phyloP scores from a whole-genome alignment of 1,140 invertebrate genomes.

The Dendroctonus valens region DNA sequence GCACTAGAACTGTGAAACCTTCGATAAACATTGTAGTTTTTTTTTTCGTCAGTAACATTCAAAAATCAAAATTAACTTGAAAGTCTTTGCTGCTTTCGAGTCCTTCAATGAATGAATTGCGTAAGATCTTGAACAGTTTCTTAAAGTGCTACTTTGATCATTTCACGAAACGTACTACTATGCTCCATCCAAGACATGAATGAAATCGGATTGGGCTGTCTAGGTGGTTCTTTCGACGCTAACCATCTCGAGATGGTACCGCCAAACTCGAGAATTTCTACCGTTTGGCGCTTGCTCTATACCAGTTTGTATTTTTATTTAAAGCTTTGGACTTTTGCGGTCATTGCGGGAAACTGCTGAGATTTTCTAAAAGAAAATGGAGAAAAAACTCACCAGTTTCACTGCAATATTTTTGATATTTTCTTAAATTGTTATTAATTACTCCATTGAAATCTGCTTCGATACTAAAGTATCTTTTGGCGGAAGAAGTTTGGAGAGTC shows the following conservation, averaged over 20 bases:
- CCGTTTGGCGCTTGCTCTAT: too few relatives aligned
- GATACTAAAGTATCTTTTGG: too few relatives aligned
- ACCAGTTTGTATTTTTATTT: too few relatives aligned
- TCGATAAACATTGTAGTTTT: slow-evolving; percentile 35
- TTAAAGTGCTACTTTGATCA: slow-evolving; percentile 43
- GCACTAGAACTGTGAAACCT: slow-evolving; percentile 38
- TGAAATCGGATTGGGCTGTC: slow-evolving; percentile 37
- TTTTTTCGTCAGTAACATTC: slow-evolving; percentile 11
- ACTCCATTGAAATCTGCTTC: too few relatives aligned
- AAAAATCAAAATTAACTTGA: slow-evolving; percentile 7
- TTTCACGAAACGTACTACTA: slow-evolving; percentile 45
- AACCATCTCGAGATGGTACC: slow-evolving; percentile 15
- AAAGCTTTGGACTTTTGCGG: too few relatives aligned
- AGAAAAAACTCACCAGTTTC: too few relatives aligned
- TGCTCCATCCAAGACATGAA: slow-evolving; percentile 40
- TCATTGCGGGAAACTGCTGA: too few relatives aligned
- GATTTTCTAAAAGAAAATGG: too few relatives aligned
- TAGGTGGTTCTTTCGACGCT: slow-evolving; percentile 31
- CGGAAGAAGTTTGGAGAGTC: too few relatives aligned
- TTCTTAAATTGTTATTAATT: too few relatives aligned
- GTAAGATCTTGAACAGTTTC: slow-evolving; percentile 38
- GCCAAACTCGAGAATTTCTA: too few relatives aligned
- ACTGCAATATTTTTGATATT: too few relatives aligned
- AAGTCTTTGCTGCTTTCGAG: slow-evolving; percentile 4
- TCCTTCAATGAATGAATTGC: slow-evolving; percentile 35